Percentiles rank a stretch among this genome's conserved stretches.
Evolutionary conservation across 2,888 invertebrate species (phyloP).

Genomic region (Anthophora plumipes): DNA sequence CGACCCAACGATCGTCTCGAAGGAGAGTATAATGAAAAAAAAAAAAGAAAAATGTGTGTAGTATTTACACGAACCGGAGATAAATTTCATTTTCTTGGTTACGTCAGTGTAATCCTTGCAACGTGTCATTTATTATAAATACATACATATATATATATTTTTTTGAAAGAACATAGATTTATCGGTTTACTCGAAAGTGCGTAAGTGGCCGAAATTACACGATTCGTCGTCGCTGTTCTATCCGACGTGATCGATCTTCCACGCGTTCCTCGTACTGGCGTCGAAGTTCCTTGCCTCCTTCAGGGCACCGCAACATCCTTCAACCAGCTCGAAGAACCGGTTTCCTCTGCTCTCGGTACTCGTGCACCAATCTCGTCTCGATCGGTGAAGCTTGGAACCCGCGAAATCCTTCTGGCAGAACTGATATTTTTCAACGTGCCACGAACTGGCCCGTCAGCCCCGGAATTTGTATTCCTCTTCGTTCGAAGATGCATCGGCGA

Average conservation of each 20-base stretch:
- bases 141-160: too few species aligned
- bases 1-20: constrained; percentile 22
- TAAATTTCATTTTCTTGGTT: constrained; percentile 23
- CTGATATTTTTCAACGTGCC: constrained; percentile 41
- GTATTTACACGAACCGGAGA: constrained; percentile 41
- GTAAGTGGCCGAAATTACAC: constrained; percentile 50
- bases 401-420: constrained; percentile 31
- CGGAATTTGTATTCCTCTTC: constrained; percentile 25
- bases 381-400: constrained; percentile 36
- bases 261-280: constrained; percentile 42
- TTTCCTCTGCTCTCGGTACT: constrained; percentile 58
- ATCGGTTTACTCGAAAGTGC: constrained; percentile 16
- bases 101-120: too few species aligned
- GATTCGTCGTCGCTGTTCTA: constrained; percentile 40
- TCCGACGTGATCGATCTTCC: constrained; percentile 61
- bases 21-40: constrained; percentile 40
- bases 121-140: not conserved
- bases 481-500: constrained; percentile 24
- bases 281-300: constrained; percentile 55
- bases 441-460: constrained; percentile 25
- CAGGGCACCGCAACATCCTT: constrained; percentile 67
- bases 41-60: too few species aligned
- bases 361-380: constrained; percentile 62
- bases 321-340: constrained; percentile 71
- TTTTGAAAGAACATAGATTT: not conserved